These are phyloP conservation scores for Rattus norvegicus DNA, from an alignment of 2,113 vertebrate genomes.

Conservation along the genomic window GRCr8 NC_086034.1:17945001-17945500, in stretches of 20 bases:
- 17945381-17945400: not conserved
- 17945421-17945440: not conserved
- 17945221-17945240: not conserved
- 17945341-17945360: not conserved
- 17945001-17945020: not conserved
- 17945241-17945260: not conserved
- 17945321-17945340: not conserved
- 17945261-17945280: not conserved
- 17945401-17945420: not conserved
- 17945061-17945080: not conserved
- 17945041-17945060: not conserved
- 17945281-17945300: slow-evolving; percentile 28
- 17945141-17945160: not conserved
- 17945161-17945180: slow-evolving; percentile 10
- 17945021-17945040: slow-evolving; percentile 13
- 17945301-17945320: not conserved
- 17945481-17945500: not conserved
- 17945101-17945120: not conserved
- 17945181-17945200: slow-evolving; percentile 9
- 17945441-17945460: slow-evolving; percentile 25
- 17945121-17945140: slow-evolving; percentile 2
- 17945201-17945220: slow-evolving; percentile 14
- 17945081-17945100: slow-evolving; percentile 1
- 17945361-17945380: not conserved
- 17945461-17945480: not conserved